Evolutionary conservation across 2,113 vertebrate species (phyloP).

Genomic region (Onychostruthus taczanowskii): DNA sequence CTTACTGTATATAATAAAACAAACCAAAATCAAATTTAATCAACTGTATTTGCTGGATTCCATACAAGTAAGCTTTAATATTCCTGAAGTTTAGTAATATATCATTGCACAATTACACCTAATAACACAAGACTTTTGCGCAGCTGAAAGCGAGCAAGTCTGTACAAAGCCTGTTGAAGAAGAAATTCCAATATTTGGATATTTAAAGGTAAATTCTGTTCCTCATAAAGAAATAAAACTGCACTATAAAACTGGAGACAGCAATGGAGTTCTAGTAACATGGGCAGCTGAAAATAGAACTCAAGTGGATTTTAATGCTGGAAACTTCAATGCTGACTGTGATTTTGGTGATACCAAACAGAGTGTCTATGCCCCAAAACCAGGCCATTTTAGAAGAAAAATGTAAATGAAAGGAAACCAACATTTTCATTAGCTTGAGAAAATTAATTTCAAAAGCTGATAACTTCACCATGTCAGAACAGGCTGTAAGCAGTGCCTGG

Average conservation of each 20-base stretch:
- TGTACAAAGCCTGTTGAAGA: neutral
- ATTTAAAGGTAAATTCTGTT: neutral
- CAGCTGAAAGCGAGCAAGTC: neutral
- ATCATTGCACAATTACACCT: neutral
- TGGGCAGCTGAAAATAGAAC: neutral
- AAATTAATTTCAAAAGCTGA: neutral
- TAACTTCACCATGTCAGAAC: neutral
- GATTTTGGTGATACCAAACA: neutral
- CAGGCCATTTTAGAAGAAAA: neutral
- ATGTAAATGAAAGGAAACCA: neutral
- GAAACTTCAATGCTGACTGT: neutral
- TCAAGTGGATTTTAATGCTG: neutral
- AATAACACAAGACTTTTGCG: neutral
- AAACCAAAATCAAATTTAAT: neutral
- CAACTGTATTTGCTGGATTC: neutral
- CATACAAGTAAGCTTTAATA: neutral
- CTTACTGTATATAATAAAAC: neutral
- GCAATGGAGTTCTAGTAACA: neutral
- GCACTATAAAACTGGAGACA: neutral
- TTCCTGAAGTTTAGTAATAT: neutral
- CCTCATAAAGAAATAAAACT: neutral
- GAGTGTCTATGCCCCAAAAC: neutral
- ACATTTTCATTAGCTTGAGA: neutral
- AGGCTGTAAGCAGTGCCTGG: neutral
- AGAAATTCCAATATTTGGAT: neutral